Base-by-base conservation (phyloP, 2,113 vertebrate species). In the Acanthochromis polyacanthus region DNA sequence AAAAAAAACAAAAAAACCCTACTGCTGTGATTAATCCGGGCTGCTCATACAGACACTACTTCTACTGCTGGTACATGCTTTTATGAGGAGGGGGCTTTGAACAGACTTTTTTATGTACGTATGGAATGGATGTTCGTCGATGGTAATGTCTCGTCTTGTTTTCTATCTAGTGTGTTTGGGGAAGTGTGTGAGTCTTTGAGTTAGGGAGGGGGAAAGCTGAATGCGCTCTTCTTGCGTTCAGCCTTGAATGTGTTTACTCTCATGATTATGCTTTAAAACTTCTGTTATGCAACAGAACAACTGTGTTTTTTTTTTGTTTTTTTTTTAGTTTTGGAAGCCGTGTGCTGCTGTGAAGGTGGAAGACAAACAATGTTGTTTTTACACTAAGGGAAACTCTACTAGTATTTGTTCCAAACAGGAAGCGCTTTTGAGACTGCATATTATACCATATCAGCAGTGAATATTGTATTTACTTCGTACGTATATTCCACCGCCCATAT, bases 171-270 rank as follows among this genome's bases (percentile, higher is more conserved):
- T 67, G 80, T 75, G 81, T 80, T 64, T 88, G 80, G 6, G 40
- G 74, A 68, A 52, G 64, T 40, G 66, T 40, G 58, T 53, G 81
- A 81, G 30, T 83, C 22, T 85, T 62, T 63, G 65, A 67, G 69
- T 70, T 55, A 10, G 61, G 52, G 63, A 43, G 56, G 25, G 60
- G 40, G 38, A 53, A 62, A 50, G 66, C 61, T 78, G 64, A 56
- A n/a, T 45, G 59, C 71, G 51, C 63, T n/a, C 12, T 63, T 43
- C 23, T n/a, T 67, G 76, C n/a, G n/a, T 89, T 91, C 77, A 70
- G 63, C 63, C 71, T 60, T 91, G 82, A 94, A 92, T 78, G 72
- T 87, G 66, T 91, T 90, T 84, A 88, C 92, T 89, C 93, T 89
- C 82, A 81, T 40, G 67, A 89, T 87, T 91, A 92, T 88, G 80